These are phyloP conservation scores for Drosophila pseudoananassae DNA, from an alignment of 1,140 invertebrate species.

Conservation along the genomic window DNA sequence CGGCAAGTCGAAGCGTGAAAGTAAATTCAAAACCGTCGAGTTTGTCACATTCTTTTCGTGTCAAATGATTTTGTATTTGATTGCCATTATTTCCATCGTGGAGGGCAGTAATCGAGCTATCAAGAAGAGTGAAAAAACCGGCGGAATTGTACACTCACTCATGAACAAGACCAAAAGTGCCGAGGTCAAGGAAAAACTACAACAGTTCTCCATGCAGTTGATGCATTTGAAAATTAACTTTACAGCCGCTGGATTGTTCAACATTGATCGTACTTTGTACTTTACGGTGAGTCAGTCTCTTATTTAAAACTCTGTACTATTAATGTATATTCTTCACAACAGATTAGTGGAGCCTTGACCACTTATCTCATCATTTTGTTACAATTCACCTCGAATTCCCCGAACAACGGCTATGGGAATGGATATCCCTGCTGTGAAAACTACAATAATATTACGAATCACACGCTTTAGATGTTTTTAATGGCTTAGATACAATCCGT, in stretches of 20 bases:
- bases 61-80: slow-evolving; percentile 81
- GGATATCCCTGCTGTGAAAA: slow-evolving; percentile 52
- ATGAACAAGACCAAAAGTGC: slow-evolving; percentile 74
- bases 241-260: slow-evolving; percentile 80
- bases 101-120: slow-evolving; percentile 81
- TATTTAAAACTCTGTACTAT: not conserved
- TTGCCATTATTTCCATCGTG: slow-evolving; percentile 80
- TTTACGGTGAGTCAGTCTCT: slow-evolving; percentile 65
- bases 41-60: slow-evolving; percentile 82
- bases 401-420: slow-evolving; percentile 22
- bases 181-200: slow-evolving; percentile 77
- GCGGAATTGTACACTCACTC: slow-evolving; percentile 75
- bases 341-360: slow-evolving; percentile 82
- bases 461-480: slow-evolving; percentile 47
- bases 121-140: slow-evolving; percentile 82
- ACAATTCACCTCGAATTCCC: slow-evolving; percentile 79
- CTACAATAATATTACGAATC: slow-evolving; percentile 59
- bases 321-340: not conserved
- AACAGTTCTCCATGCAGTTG: slow-evolving; percentile 81
- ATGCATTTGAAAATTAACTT: slow-evolving; percentile 82
- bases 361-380: slow-evolving; percentile 82
- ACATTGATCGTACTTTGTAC: slow-evolving; percentile 80
- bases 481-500: not conserved
- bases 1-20: slow-evolving; percentile 76
- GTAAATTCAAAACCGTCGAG: slow-evolving; percentile 80